phyloP scores from a whole-genome alignment of 30 jellyfish, hydroid and myxozoan genomes.

The Pelagia noctiluca region DNA sequence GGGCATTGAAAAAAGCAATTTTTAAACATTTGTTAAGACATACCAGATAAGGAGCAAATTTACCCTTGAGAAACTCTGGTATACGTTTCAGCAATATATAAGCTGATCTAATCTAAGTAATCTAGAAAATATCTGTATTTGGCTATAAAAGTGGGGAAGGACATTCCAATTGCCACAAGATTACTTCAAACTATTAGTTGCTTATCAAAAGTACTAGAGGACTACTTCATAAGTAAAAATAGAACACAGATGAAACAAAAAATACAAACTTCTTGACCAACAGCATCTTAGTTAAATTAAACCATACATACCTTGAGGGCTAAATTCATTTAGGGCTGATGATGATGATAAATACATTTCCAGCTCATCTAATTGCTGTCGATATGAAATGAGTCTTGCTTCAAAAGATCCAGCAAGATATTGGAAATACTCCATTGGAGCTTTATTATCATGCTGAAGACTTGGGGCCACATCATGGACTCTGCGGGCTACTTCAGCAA shows the following conservation, averaged over 20 bases:
- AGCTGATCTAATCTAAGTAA: no score
- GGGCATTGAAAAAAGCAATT: no score
- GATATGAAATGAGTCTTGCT: constrained; percentile 68
- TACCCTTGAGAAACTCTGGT: no score
- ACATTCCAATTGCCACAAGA: neutral
- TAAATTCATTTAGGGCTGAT: constrained; percentile 61
- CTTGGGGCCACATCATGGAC: constrained; percentile 69
- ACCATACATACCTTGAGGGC: constrained; percentile 79
- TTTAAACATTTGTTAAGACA: no score
- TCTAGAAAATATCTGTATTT: no score
- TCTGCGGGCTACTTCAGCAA: constrained; percentile 84
- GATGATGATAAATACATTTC: constrained; percentile 76
- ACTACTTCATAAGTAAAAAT: no score
- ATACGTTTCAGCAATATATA: no score
- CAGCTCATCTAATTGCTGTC: constrained; percentile 86
- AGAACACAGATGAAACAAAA: no score
- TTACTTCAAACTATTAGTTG: no score
- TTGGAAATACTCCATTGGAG: constrained; percentile 81
- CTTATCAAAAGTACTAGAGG: no score
- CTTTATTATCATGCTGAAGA: constrained; percentile 78
- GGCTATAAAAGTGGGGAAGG: neutral
- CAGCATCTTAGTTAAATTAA: neutral
- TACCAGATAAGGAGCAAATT: no score
- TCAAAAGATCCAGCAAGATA: constrained; percentile 76
- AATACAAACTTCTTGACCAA: neutral